Conservation (phyloP, 2,113 vertebrate species). For the Burhinus bistriatus region DNA sequence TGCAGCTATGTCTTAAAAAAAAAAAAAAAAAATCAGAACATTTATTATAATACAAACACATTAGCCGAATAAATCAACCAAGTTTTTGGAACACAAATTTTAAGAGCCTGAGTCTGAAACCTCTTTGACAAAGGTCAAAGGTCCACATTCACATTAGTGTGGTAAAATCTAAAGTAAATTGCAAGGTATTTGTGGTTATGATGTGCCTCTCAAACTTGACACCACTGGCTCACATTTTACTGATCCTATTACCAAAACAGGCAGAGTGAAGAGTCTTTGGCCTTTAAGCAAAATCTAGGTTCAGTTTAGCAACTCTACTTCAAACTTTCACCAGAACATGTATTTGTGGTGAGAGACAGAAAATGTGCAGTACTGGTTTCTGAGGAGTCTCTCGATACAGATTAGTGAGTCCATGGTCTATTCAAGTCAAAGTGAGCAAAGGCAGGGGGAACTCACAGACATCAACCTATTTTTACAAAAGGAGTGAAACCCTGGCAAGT, state of each 20-base stretch:
- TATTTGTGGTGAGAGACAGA: neutral
- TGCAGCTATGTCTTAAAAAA: slow-evolving; percentile 72
- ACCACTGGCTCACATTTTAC: neutral
- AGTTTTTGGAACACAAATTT: neutral
- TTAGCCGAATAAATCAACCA: neutral
- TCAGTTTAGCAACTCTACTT: neutral
- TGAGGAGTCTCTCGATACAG: neutral
- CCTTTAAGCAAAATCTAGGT: neutral
- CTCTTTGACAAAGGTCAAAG: neutral
- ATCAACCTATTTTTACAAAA: neutral
- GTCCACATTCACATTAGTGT: neutral
- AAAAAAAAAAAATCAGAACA: neutral
- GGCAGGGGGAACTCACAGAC: neutral
- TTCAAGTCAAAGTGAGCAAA: neutral
- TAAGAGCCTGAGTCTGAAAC: neutral
- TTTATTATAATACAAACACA: neutral
- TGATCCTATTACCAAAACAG: neutral
- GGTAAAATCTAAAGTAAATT: neutral
- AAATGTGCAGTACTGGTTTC: neutral
- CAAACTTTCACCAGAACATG: neutral
- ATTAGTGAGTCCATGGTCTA: neutral
- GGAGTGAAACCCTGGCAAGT: neutral
- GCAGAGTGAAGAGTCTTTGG: neutral
- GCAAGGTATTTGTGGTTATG: neutral
- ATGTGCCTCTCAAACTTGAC: neutral